A percentile compares a stretch with the other conserved stretches of the same genome.
phyloP scores from a whole-genome alignment of 2,888 invertebrate species.

The Ophion obscuratus region DNA sequence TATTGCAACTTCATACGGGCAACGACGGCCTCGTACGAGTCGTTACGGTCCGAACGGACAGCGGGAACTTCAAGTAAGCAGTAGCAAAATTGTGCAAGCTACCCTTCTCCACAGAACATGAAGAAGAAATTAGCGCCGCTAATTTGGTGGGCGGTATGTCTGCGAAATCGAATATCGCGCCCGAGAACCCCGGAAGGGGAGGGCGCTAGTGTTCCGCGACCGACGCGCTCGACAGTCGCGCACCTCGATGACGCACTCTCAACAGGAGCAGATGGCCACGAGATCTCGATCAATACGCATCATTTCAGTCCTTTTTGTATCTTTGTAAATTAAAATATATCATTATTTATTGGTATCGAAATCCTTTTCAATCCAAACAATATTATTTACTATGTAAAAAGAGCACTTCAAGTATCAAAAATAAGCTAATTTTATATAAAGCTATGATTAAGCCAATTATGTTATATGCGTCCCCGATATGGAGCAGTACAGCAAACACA shows the following conservation, averaged over 20 bases:
- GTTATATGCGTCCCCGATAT: constrained; percentile 38
- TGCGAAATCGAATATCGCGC: neutral
- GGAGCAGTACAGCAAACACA: constrained; percentile 36
- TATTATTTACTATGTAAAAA: constrained; percentile 6
- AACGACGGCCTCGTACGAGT: constrained; percentile 56
- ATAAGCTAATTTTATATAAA: constrained; percentile 39
- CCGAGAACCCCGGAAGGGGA: too few species aligned
- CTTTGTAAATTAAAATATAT: too few species aligned
- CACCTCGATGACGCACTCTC: too few species aligned
- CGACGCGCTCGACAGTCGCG: too few species aligned
- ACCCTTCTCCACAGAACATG: neutral
- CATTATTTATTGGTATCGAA: too few species aligned
- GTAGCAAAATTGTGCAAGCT: constrained; percentile 24
- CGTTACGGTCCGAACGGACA: constrained; percentile 53
- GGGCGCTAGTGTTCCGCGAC: too few species aligned
- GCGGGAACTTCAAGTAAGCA: constrained; percentile 46
- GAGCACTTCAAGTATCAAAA: constrained; percentile 13
- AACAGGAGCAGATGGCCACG: too few species aligned
- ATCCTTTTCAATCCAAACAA: neutral
- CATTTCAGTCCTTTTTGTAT: too few species aligned
- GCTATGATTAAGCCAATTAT: constrained; percentile 36
- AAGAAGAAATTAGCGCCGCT: constrained; percentile 26
- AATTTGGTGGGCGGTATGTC: constrained; percentile 45
- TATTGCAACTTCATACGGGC: constrained; percentile 55
- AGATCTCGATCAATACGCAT: too few species aligned